Conservation (phyloP, 2,888 invertebrate genomes). For the Campoplex nolae region DNA sequence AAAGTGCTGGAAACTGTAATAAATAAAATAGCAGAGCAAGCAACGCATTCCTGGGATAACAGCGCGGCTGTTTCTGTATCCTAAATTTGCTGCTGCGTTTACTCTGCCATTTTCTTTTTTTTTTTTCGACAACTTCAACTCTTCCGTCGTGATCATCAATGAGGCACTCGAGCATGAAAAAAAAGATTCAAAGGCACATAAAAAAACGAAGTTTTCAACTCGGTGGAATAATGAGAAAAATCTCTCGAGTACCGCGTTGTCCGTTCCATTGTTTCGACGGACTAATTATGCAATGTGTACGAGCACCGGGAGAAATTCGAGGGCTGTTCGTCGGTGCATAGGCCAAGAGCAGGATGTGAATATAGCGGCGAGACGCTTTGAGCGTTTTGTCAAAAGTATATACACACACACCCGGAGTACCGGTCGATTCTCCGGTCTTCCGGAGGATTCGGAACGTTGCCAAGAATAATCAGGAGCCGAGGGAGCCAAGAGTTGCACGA, state of each 20-base stretch:
- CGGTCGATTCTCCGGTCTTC: slow-evolving; percentile 60
- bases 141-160: not conserved
- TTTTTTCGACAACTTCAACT: not conserved
- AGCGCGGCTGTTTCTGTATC: not conserved
- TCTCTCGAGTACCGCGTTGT: slow-evolving; percentile 26
- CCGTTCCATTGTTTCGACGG: slow-evolving; percentile 48
- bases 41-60: not conserved
- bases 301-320: slow-evolving; percentile 34
- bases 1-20: not conserved
- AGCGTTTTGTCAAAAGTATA: slow-evolving; percentile 47
- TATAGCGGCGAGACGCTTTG: slow-evolving; percentile 54
- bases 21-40: not conserved
- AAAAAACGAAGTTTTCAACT: slow-evolving; percentile 29
- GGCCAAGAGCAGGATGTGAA: slow-evolving; percentile 36
- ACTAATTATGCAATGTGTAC: slow-evolving; percentile 51
- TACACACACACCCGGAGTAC: slow-evolving; percentile 1
- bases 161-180: not conserved
- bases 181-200: not conserved
- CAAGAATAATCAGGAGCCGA: slow-evolving; percentile 65
- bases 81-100: not conserved
- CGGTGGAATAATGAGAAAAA: slow-evolving; percentile 8
- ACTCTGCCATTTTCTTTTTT: not conserved
- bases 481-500: not conserved
- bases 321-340: slow-evolving; percentile 20
- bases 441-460: slow-evolving; percentile 65